Conservation (phyloP, 2,113 vertebrate species). For the Erythrocebus patas region DNA sequence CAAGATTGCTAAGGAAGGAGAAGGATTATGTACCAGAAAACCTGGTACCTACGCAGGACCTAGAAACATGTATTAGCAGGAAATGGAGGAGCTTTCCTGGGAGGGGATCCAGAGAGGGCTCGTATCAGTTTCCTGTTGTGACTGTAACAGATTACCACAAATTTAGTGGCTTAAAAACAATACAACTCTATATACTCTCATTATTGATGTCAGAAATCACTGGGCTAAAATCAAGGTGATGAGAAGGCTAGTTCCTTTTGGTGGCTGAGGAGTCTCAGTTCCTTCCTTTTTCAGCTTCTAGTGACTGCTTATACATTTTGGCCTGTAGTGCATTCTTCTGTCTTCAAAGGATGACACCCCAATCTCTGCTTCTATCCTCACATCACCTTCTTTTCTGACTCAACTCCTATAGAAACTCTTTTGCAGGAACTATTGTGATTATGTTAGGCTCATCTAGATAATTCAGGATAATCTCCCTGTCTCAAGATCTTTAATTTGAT, state of each 20-base stretch:
- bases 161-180: background rate
- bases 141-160: background rate
- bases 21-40: background rate
- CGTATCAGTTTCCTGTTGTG: background rate
- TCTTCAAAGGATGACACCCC: background rate
- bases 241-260: background rate
- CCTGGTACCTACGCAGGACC: background rate
- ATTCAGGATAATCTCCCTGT: background rate
- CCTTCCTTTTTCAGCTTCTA: background rate
- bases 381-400: background rate
- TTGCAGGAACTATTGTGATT: background rate
- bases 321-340: background rate
- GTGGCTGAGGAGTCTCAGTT: background rate
- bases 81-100: background rate
- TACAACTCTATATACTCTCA: background rate
- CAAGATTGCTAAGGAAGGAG: background rate
- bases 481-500: background rate
- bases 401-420: background rate
- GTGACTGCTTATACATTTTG: background rate
- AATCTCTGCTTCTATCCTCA: background rate
- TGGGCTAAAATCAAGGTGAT: background rate
- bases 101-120: background rate
- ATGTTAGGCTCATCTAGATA: background rate
- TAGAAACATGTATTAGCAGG: background rate
- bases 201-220: background rate